phyloP scores from a whole-genome alignment of 2,888 invertebrate genomes.

The Ischnus inquisitorius region DNA sequence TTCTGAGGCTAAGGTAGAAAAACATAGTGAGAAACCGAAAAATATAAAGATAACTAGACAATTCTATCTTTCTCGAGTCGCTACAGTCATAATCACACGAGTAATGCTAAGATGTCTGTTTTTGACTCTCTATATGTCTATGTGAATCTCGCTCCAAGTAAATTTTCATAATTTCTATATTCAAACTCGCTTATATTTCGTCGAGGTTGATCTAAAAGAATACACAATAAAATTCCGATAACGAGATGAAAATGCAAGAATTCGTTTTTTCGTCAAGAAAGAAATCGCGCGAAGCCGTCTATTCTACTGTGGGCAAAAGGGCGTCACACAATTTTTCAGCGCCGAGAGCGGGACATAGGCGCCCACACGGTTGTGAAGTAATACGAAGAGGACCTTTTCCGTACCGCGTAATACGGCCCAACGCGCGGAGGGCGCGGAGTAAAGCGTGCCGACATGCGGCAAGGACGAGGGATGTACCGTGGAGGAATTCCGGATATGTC shows the following conservation, averaged over 20 bases:
- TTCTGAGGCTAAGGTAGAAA: too few species aligned
- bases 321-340: background rate
- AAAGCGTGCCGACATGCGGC: slow-evolving; percentile 23
- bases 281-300: slow-evolving; percentile 4
- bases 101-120: too few species aligned
- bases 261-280: background rate
- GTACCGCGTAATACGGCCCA: background rate
- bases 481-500: slow-evolving; percentile 63
- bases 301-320: background rate
- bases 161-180: too few species aligned
- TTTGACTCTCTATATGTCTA: too few species aligned
- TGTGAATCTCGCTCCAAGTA: too few species aligned
- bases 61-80: too few species aligned
- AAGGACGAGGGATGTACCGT: slow-evolving; percentile 2
- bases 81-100: too few species aligned
- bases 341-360: background rate
- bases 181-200: too few species aligned
- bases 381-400: background rate
- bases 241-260: background rate
- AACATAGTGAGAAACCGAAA: too few species aligned
- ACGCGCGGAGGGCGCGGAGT: slow-evolving; percentile 4
- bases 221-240: background rate
- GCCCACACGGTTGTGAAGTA: background rate
- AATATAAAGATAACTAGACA: too few species aligned
- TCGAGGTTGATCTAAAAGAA: background rate